These are phyloP conservation scores for Phallusia fumigata DNA, from an alignment of 23 tunicate species.

Conservation along the genomic window DNA sequence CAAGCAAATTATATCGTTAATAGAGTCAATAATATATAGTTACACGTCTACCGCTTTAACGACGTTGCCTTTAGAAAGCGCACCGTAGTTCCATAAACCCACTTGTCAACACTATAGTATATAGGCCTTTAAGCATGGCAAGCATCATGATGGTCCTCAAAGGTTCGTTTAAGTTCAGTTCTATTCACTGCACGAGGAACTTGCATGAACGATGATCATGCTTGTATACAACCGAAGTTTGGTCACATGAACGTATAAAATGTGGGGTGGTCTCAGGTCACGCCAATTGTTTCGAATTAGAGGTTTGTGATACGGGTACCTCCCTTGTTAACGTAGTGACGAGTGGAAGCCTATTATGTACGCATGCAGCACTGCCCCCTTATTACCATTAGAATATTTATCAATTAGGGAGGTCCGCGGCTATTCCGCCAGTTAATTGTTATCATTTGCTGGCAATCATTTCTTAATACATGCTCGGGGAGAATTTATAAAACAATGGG, in stretches of 20 bases:
- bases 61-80: too few species aligned
- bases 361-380: neutral
- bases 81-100: too few species aligned
- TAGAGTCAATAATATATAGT: too few species aligned
- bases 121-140: too few species aligned
- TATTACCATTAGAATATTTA: neutral
- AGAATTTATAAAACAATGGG: too few species aligned
- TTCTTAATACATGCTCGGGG: neutral
- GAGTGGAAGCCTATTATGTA: neutral
- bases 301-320: neutral
- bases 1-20: too few species aligned
- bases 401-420: neutral
- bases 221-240: neutral
- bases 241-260: neutral
- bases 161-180: constrained; percentile 1
- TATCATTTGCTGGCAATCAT: constrained; percentile 1
- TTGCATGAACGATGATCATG: neutral
- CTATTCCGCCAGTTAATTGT: neutral
- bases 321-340: neutral
- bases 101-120: too few species aligned
- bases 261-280: neutral
- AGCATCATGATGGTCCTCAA: neutral
- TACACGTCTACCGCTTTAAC: too few species aligned
- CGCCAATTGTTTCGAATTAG: neutral
- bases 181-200: neutral